Evolutionary conservation across 1,140 invertebrate species (phyloP).

Genomic region (Cotesia typhae): DNA sequence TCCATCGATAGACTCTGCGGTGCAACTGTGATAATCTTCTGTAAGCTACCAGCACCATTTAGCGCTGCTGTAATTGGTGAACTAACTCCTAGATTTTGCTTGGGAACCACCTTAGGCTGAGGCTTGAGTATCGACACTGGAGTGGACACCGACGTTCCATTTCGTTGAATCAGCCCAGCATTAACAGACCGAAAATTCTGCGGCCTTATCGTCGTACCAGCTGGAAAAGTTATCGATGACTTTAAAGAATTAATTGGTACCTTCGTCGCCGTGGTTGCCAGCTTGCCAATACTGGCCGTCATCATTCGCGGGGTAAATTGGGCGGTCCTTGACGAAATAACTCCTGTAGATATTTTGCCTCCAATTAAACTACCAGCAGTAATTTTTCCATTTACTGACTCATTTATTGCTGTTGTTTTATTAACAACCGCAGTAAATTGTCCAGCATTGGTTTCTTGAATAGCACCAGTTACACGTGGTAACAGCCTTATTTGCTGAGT

Average conservation of each 20-base stretch:
- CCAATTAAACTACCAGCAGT: slow-evolving; percentile 39
- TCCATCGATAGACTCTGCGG: slow-evolving; percentile 32
- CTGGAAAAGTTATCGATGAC: slow-evolving; percentile 49
- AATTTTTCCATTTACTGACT: slow-evolving; percentile 41
- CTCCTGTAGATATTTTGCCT: slow-evolving; percentile 31
- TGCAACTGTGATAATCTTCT: slow-evolving; percentile 11
- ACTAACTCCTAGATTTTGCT: slow-evolving; percentile 32
- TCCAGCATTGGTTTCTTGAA: slow-evolving; percentile 44
- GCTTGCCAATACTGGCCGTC: slow-evolving; percentile 42
- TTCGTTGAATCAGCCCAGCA: slow-evolving; percentile 40
- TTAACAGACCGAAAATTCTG: slow-evolving; percentile 43
- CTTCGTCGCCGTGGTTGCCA: slow-evolving; percentile 23
- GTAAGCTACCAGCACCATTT: slow-evolving; percentile 25
- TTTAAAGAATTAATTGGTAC: slow-evolving; percentile 40
- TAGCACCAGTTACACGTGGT: slow-evolving; percentile 39
- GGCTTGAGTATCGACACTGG: slow-evolving; percentile 58
- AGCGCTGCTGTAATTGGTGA: slow-evolving; percentile 21
- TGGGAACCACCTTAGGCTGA: slow-evolving; percentile 45
- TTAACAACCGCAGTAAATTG: slow-evolving; percentile 49
- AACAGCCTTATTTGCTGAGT: slow-evolving; percentile 46
- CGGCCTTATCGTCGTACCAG: slow-evolving; percentile 48
- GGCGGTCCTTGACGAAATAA: slow-evolving; percentile 47
- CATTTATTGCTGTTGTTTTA: slow-evolving; percentile 32
- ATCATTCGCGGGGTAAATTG: slow-evolving; percentile 51
- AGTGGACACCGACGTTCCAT: slow-evolving; percentile 41